These are phyloP conservation scores for Empidonax alnorum DNA, from an alignment of 2,113 vertebrate species.

Conservation along the genomic window DNA sequence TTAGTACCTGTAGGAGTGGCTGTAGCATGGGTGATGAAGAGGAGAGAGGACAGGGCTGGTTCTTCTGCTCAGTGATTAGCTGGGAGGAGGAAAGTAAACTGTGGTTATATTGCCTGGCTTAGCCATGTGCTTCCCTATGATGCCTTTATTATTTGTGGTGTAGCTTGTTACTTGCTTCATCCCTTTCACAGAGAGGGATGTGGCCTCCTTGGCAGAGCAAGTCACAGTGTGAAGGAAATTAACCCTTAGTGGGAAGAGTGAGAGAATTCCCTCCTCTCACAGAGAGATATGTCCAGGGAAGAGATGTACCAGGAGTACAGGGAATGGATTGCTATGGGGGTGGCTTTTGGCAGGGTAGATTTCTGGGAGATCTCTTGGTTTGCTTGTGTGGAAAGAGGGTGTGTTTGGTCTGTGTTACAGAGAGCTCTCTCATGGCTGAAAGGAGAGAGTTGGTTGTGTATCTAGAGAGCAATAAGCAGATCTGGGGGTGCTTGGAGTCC, in stretches of 20 bases:
- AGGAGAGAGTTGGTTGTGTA: background rate
- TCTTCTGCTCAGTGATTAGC: background rate
- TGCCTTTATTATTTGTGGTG: background rate
- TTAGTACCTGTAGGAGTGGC: background rate
- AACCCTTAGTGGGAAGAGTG: background rate
- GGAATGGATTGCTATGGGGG: background rate
- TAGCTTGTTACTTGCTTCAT: background rate
- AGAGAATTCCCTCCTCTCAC: rapidly evolving
- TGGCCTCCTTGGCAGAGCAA: background rate
- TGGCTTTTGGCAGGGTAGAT: rapidly evolving
- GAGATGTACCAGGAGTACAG: background rate
- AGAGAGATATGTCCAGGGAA: background rate
- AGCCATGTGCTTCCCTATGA: background rate
- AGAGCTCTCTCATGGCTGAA: background rate
- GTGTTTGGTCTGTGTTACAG: background rate
- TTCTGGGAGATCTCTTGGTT: background rate
- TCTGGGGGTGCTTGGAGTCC: background rate
- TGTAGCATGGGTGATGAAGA: background rate
- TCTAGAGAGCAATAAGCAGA: background rate
- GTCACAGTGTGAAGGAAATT: background rate
- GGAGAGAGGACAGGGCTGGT: background rate
- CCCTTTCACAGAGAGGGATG: background rate
- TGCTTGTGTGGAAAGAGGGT: background rate
- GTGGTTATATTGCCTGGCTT: background rate
- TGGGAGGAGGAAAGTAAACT: background rate